phyloP scores from a whole-genome alignment of 2,797 vertebrate genomes.

The Hylomyscus alleni region DNA sequence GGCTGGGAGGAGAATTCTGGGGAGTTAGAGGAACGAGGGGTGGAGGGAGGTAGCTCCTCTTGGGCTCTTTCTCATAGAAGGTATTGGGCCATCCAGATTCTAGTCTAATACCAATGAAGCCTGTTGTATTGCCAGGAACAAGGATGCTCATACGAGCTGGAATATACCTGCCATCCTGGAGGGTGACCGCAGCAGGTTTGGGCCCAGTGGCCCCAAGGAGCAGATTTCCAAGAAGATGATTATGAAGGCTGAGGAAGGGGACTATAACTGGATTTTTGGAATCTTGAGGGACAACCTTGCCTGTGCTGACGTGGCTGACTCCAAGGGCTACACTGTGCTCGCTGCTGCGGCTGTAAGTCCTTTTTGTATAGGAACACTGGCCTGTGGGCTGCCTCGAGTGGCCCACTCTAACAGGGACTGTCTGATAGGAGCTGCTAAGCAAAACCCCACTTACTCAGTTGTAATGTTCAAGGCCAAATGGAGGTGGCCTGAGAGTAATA shows the following conservation, averaged over 20 bases:
- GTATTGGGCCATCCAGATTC: not conserved
- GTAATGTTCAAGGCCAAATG: rapidly evolving
- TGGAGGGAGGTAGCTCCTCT: not conserved
- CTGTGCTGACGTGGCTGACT: conserved; percentile 91
- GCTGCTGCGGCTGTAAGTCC: conserved; percentile 92
- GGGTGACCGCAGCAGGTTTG: conserved; percentile 88
- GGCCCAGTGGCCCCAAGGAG: conserved; percentile 90
- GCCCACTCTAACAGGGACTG: not conserved
- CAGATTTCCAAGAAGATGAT: conserved; percentile 89
- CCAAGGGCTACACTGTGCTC: conserved; percentile 90
- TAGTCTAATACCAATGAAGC: rapidly evolving
- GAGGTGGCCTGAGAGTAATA: rapidly evolving
- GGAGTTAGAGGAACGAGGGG: not conserved
- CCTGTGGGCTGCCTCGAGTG: not conserved
- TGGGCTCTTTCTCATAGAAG: not conserved
- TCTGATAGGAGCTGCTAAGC: no score
- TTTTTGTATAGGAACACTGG: rapidly evolving
- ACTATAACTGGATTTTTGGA: conserved; percentile 83
- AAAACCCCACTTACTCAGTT: not conserved
- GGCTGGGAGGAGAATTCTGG: no score
- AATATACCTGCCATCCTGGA: conserved; percentile 89
- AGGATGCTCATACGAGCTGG: conserved; percentile 85
- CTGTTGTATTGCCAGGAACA: conserved; percentile 76
- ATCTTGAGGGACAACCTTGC: conserved; percentile 87
- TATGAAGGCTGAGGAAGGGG: conserved; percentile 88